Percentiles rank a stretch among this genome's conserved stretches.
These are phyloP conservation scores for Ganaspis sp. DNA, from an alignment of 1,140 invertebrate species.

Conservation along the genomic window DNA sequence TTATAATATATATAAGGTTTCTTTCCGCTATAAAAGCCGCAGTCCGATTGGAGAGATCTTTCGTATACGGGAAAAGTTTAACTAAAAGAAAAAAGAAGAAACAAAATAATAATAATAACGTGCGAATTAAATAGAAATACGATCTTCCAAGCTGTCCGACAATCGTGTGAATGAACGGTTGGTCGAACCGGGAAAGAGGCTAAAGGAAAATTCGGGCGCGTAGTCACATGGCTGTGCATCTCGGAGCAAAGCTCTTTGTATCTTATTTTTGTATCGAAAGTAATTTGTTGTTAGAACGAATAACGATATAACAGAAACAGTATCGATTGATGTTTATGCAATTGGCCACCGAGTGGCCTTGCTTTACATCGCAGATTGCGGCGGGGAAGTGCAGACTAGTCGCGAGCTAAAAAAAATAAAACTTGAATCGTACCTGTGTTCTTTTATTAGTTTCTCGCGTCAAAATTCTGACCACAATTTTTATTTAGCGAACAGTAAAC, in stretches of 20 bases:
- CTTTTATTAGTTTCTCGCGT: conserved; percentile 60
- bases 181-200: conserved; percentile 34
- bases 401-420: conserved; percentile 47
- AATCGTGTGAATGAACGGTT: background rate
- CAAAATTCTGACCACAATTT: conserved; percentile 53
- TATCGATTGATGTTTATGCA: conserved; percentile 74
- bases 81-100: background rate
- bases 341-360: conserved; percentile 72
- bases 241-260: conserved; percentile 73
- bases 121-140: conserved; percentile 33
- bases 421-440: conserved; percentile 64
- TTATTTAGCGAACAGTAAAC: conserved; percentile 57
- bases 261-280: conserved; percentile 76
- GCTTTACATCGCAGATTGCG: conserved; percentile 52
- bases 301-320: conserved; percentile 64
- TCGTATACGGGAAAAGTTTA: conserved; percentile 1
- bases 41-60: conserved; percentile 31
- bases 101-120: background rate
- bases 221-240: conserved; percentile 76
- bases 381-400: conserved; percentile 55
- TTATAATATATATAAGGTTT: conserved; percentile 26
- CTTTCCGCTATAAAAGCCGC: background rate
- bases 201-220: conserved; percentile 60
- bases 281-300: conserved; percentile 72
- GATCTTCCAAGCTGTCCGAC: conserved; percentile 54